phyloP scores from a whole-genome alignment of 2,888 invertebrate species.

The Volucella zonaria region DNA sequence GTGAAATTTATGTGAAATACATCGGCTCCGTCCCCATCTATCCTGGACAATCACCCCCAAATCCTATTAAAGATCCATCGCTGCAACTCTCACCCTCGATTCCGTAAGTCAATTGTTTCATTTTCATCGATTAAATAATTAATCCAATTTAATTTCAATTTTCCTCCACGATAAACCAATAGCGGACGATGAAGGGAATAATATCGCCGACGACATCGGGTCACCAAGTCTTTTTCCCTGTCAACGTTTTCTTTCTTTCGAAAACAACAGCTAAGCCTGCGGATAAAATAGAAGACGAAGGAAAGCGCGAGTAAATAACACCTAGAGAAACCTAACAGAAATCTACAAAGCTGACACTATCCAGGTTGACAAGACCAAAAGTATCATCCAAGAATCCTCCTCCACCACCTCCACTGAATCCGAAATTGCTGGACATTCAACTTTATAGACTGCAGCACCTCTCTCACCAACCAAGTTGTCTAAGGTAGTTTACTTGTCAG shows the following conservation, averaged over 20 bases:
- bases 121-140: slow-evolving; percentile 68
- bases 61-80: slow-evolving; percentile 54
- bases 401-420: slow-evolving; percentile 41
- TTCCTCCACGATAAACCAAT: background rate
- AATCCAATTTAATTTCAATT: slow-evolving; percentile 71
- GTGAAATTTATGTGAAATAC: slow-evolving; percentile 32
- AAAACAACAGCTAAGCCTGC: slow-evolving; percentile 53
- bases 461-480: background rate
- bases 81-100: background rate
- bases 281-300: slow-evolving; percentile 8
- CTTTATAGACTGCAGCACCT: slow-evolving; percentile 23
- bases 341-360: slow-evolving; percentile 17
- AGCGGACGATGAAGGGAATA: slow-evolving; percentile 7
- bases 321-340: slow-evolving; percentile 33
- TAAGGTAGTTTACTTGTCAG: background rate
- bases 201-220: slow-evolving; percentile 28
- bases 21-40: slow-evolving; percentile 2
- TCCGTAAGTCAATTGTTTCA: slow-evolving; percentile 62
- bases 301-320: slow-evolving; percentile 26
- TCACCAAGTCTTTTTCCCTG: slow-evolving; percentile 24
- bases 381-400: slow-evolving; percentile 39
- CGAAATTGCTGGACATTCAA: slow-evolving; percentile 45
- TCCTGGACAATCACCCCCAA: slow-evolving; percentile 3
- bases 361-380: slow-evolving; percentile 48
- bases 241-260: slow-evolving; percentile 6